Base-by-base conservation (phyloP, 2,888 invertebrate genomes). In the Acanthosepion esculentum region DNA sequence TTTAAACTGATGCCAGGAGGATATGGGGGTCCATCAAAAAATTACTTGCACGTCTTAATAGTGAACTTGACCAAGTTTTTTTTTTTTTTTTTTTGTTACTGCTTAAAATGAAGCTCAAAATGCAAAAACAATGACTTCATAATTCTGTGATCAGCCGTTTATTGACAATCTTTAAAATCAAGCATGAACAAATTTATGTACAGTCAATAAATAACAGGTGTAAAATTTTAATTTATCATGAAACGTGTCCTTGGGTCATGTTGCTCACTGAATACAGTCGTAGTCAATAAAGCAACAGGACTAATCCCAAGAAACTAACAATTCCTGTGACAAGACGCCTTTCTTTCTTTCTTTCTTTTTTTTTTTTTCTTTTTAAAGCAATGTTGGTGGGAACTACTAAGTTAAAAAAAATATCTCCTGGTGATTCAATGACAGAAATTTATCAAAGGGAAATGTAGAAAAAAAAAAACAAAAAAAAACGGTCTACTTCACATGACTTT, bases 201-300 rank as follows among this genome's bases (percentile, higher is more conserved):
- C 94, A 94, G 55, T 55, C 94, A 94, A 94, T 94, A 94, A 94
- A 94, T 94, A 94, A 94, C 94, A 94, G 48, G 94, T 94, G 55
- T 94, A 94, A 59, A 94, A 94, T 94, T 94, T 94, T n/a, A 59
- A 50, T 94, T 94, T 55, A 93, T 29, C 78, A 78, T 78, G 78
- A 78, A 78, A n/a, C 20, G n/a, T 78, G n/a, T 78, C n/a, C 78
- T 78, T 78, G 78, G 15, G 78, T 78, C 78, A 12, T 33, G n/a
- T 33, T 78, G n/a, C n/a, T 33, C 10, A 20, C 8, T n/a, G n/a
- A 78, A 78, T 33, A 64, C 64, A 78, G 78, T 33, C 78, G 5
- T 78, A n/a, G n/a, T n/a, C 18, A 26, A 59, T 59, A 59, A 23
- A 78, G n/a, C 78, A 78, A 78, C 33, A 78, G 33, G 78, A n/a